A percentile compares a stretch with the other conserved stretches of the same genome.
These are phyloP conservation scores for Morone saxatilis DNA, from an alignment of 2,113 vertebrate genomes.

Conservation along the genomic window DNA sequence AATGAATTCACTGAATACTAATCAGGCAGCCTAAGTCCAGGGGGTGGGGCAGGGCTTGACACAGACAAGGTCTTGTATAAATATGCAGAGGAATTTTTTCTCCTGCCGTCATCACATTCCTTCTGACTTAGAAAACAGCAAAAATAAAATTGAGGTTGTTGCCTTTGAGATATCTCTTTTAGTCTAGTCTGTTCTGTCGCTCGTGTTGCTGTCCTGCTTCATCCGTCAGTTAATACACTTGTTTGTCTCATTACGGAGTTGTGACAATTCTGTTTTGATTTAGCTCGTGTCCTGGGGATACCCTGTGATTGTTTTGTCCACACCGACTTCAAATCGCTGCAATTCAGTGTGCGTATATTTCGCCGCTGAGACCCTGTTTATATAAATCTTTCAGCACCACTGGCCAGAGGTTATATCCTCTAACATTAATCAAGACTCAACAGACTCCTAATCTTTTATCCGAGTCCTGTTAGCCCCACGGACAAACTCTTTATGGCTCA, in stretches of 20 bases:
- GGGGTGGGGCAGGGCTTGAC: constrained; percentile 72
- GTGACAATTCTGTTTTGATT: constrained; percentile 56
- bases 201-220: constrained; percentile 19
- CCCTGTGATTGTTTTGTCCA: constrained; percentile 46
- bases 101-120: constrained; percentile 42
- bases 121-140: constrained; percentile 3
- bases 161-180: constrained; percentile 22
- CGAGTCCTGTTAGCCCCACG: constrained; percentile 66
- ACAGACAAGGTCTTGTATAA: constrained; percentile 58
- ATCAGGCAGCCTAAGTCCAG: constrained; percentile 78
- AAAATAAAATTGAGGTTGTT: constrained; percentile 29
- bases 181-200: background rate
- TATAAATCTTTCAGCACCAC: constrained; percentile 69
- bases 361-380: constrained; percentile 47
- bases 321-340: constrained; percentile 44
- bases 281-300: constrained; percentile 46
- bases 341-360: constrained; percentile 50
- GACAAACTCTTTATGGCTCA: constrained; percentile 79
- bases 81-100: constrained; percentile 61
- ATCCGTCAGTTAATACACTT: constrained; percentile 45
- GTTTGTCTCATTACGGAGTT: constrained; percentile 58
- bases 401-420: constrained; percentile 67
- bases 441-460: constrained; percentile 76
- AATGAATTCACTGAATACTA: constrained; percentile 85
- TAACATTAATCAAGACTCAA: constrained; percentile 77